Percentiles rank a stretch among this genome's conserved stretches.
Conservation (phyloP, 2,797 vertebrate species). For the Ctenopoma kingsleyae region DNA sequence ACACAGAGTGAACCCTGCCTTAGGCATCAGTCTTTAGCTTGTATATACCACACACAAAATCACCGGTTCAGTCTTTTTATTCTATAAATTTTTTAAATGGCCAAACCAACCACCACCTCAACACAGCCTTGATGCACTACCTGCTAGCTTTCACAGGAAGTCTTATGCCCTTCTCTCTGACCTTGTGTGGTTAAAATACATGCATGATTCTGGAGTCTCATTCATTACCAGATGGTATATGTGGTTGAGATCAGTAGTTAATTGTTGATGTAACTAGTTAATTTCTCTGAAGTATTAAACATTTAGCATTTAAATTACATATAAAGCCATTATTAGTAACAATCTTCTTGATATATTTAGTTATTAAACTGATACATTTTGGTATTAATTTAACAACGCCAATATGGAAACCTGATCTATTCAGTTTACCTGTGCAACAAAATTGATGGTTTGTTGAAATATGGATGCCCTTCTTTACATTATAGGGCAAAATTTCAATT, state of each 20-base stretch:
- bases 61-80: conserved; percentile 16
- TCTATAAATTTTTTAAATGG: conserved; percentile 30
- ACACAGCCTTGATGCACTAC: conserved; percentile 21
- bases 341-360: background rate
- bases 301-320: background rate
- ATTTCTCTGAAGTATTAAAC: background rate
- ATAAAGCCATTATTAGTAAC: too few species aligned
- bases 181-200: conserved; percentile 2
- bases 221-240: background rate
- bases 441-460: conserved; percentile 1
- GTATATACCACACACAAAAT: conserved; percentile 16
- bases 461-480: background rate
- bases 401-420: too few species aligned
- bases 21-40: conserved; percentile 31
- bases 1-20: conserved; percentile 19
- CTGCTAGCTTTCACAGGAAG: background rate
- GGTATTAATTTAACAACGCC: too few species aligned
- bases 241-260: background rate
- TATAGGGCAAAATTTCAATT: background rate
- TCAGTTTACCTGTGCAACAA: background rate
- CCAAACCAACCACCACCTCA: conserved; percentile 9
- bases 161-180: conserved; percentile 9
- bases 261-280: background rate
- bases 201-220: background rate
- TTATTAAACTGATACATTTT: conserved; percentile 11